Conservation (phyloP, 2,113 vertebrate species). For the Paedocypris sp. region DNA sequence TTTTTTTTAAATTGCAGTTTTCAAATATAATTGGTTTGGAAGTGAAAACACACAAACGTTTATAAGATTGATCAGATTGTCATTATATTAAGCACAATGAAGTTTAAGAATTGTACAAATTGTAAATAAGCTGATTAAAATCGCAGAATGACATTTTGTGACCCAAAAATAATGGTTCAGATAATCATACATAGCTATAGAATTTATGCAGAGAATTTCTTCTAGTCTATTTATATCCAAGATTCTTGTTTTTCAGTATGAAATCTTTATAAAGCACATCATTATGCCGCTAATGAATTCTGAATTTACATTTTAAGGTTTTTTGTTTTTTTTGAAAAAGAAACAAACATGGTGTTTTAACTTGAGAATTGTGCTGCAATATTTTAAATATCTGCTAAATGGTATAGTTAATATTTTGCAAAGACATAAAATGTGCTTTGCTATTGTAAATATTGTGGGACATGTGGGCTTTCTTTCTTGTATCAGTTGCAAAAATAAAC, state of each 20-base stretch:
- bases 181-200: slow-evolving; percentile 9
- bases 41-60: too few species aligned
- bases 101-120: slow-evolving; percentile 39
- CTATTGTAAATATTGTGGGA: slow-evolving; percentile 30
- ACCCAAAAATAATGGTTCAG: slow-evolving; percentile 19
- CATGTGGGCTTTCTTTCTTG: slow-evolving; percentile 36
- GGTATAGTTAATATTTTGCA: slow-evolving; percentile 37
- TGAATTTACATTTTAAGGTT: background rate
- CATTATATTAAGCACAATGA: slow-evolving; percentile 36
- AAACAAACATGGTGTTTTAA: too few species aligned
- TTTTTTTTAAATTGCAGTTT: too few species aligned
- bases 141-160: slow-evolving; percentile 11
- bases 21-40: too few species aligned
- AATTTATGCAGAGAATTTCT: slow-evolving; percentile 16
- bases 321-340: too few species aligned
- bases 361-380: slow-evolving; percentile 23
- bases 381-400: slow-evolving; percentile 20
- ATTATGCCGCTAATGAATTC: background rate
- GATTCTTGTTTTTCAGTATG: background rate
- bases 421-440: slow-evolving; percentile 28
- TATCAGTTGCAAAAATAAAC: slow-evolving; percentile 54
- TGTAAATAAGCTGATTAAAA: slow-evolving; percentile 41
- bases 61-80: too few species aligned
- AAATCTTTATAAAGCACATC: background rate
- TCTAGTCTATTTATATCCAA: slow-evolving; percentile 29